Base-by-base conservation (phyloP, 2,113 vertebrate species). In the Pachycephala philippinensis region DNA sequence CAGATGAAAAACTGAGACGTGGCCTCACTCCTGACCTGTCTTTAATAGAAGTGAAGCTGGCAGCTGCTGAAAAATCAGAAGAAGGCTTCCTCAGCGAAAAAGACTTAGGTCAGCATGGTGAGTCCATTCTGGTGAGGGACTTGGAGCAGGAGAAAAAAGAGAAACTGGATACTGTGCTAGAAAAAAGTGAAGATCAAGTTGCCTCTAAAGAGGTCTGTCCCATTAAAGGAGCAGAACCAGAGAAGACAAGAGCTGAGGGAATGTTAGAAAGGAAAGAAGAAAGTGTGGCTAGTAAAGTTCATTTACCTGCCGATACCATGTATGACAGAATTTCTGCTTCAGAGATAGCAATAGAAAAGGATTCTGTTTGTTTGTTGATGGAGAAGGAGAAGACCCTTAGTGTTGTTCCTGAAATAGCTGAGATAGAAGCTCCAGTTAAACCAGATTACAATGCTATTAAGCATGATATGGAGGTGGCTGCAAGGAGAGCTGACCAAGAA, bases 31-130 rank as follows among this genome's bases (percentile, higher is more conserved):
- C 98, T 0, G 98, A 98, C 84, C 96, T 98, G 33, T 98, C 98
- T 24, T 75, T 98, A 87, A 98, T 98, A 91, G 98, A 98, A 97
- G 97, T 98, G 60, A 98, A 98, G 81, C 87, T 98, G 71, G 98
- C 98, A 76, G 98, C 98, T 54, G 98, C 98, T 6, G 98, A 98
- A 68, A 98, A 98, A 90, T 97, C 97, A 1, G 98, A 97, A 94
- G 97, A 97, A 90, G 98, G 98, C 50, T 91, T 97, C 35, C 60
- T 91, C 28, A 23, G 86, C 57, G 98, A 97, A 49, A 97, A 96
- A 89, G 97, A 98, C 61, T 31, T 77, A 39, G 54, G 95, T 35
- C 91, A 94, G 9, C 94, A 47, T 61, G 83, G 50, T 65, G 98
- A 98, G 44, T 85, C 88, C 14, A 4, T 90, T 75, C 94, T 96